Evolutionary conservation across 92 coral and sea anemone genomes (phyloP).

Genomic region (Hydrozoanthus gracilis): DNA sequence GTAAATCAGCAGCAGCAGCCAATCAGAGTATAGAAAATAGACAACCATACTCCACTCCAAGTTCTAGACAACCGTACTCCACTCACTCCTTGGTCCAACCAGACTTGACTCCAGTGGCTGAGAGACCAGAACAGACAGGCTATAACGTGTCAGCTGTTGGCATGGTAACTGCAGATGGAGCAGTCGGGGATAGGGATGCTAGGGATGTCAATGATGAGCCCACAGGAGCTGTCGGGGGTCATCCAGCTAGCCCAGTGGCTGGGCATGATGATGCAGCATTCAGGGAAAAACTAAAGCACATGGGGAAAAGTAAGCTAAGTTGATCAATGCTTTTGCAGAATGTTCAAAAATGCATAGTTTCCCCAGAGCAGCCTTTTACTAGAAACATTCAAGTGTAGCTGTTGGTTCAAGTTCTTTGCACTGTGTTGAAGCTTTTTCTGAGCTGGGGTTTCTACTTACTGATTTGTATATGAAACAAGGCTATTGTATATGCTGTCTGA

Average conservation of each 20-base stretch:
- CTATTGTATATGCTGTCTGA: too few relatives aligned
- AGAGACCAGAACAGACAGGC: background rate
- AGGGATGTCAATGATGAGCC: background rate
- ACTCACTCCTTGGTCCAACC: background rate
- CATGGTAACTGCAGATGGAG: background rate
- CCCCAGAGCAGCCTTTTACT: too few relatives aligned
- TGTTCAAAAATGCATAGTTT: too few relatives aligned
- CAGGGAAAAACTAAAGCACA: slow-evolving; percentile 83
- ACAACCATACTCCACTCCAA: background rate
- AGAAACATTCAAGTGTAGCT: too few relatives aligned
- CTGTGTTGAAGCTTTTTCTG: too few relatives aligned
- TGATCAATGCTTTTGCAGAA: background rate
- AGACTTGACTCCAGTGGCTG: background rate
- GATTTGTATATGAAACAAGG: too few relatives aligned
- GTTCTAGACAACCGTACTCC: background rate
- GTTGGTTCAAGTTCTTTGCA: too few relatives aligned
- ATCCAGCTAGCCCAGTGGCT: slow-evolving; percentile 18
- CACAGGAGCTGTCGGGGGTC: background rate
- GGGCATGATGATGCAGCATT: slow-evolving; percentile 72
- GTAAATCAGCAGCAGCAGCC: background rate
- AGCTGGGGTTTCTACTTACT: too few relatives aligned
- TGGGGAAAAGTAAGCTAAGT: slow-evolving; percentile 84
- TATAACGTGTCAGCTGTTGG: background rate
- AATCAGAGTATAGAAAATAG: background rate
- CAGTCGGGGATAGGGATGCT: background rate